Evolutionary conservation across 2,888 invertebrate species (phyloP).

Genomic region (Ernsta delagoae): DNA sequence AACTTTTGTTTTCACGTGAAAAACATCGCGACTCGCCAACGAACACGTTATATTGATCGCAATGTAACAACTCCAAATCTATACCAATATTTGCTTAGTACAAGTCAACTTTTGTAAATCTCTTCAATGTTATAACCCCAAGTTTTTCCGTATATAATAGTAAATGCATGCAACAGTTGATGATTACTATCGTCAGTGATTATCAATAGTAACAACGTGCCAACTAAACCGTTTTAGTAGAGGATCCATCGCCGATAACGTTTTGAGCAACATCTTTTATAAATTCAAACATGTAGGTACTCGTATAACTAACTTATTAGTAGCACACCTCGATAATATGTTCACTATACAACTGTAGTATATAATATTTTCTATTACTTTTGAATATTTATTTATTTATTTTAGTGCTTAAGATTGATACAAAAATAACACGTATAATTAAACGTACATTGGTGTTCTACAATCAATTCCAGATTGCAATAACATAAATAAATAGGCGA

Average conservation of each 20-base stretch:
- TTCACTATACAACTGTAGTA: conserved; percentile 34
- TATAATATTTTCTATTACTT: conserved; percentile 33
- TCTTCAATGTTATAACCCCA: conserved; percentile 18
- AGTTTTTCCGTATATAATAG: conserved; percentile 12
- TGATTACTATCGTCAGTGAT: conserved; percentile 20
- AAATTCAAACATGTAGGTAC: conserved; percentile 31
- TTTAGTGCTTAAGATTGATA: conserved; percentile 14
- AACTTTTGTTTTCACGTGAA: conserved; percentile 40
- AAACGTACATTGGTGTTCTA: conserved; percentile 26
- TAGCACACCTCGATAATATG: conserved; percentile 33
- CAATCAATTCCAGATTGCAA: conserved; percentile 34
- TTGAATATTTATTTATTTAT: conserved; percentile 23
- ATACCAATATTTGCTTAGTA: conserved; percentile 29
- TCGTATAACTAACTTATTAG: conserved; percentile 35
- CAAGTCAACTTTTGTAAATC: conserved; percentile 35
- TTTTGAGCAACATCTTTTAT: conserved; percentile 34
- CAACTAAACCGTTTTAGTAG: conserved; percentile 7
- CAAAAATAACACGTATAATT: conserved; percentile 33
- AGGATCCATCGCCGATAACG: conserved; percentile 10
- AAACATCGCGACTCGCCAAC: not conserved
- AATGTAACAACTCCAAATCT: conserved; percentile 15
- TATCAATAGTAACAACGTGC: conserved; percentile 13
- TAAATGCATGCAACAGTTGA: conserved; percentile 28
- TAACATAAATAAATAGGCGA: conserved; percentile 1
- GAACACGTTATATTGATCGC: not conserved